Base-by-base conservation (phyloP, 2,888 invertebrate genomes). In the Crocallis elinguaria region DNA sequence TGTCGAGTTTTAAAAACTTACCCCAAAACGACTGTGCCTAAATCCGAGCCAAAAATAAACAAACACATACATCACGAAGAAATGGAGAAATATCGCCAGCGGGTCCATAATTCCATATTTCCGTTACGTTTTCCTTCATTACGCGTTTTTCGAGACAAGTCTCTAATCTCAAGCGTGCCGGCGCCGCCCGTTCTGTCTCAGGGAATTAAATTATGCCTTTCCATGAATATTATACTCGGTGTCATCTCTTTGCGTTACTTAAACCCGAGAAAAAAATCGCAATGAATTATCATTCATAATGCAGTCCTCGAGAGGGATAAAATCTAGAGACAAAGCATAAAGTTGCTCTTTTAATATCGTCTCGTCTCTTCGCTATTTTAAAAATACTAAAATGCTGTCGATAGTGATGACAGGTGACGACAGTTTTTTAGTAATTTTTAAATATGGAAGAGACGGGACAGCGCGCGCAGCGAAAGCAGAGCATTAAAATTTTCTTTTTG, bases 181-280 rank as follows among this genome's bases (percentile, higher is more conserved):
- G 64, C 59, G 60, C 63, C 72, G 71, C 77, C 72, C 74, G 69
- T 73, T 66, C 82, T 82, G 86, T 87, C 85, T 79, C 74, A 48
- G 55, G 17, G 82, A 88, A 89, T 89, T 83, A 88, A 90, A 88
- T 89, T 87, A 90, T 88, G 82, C 65, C 74, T 86, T 89, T 85
- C 79, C 86, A 90, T 90, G 90, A 90, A 90, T 90, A 89, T 90
- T 89, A 88, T 83, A 90, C 79, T 73, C 70, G 79, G 75, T 77
- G 80, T 81, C 77, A 84, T 86, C 78, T 83, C 84, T 86, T 81
- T 78, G 69, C 75, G 74, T 84, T 82, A 81, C 65, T 74, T 68
- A 73, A 68, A 73, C 71, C 67, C 64, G 73, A 71, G 71, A 69
- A 77, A 79, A 77, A 76, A 76, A 72, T 71, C 70, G 65, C 73